Conservation (phyloP, 2,797 vertebrate genomes). For the Gambusia yucatana region DNA sequence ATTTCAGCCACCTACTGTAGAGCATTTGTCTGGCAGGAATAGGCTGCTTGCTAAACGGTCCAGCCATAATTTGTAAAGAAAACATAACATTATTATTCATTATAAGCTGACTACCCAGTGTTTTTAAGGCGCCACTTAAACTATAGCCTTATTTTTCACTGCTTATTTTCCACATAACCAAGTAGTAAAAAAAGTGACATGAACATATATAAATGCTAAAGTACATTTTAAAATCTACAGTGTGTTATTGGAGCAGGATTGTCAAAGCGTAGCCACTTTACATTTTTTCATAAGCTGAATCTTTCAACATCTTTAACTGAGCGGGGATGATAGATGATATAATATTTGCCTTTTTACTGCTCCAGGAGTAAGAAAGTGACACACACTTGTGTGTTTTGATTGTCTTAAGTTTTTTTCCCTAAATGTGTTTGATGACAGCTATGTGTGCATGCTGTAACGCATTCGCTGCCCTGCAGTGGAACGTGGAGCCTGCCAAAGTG, state of each 20-base stretch:
- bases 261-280: slow-evolving; percentile 34
- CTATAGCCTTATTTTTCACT: slow-evolving; percentile 34
- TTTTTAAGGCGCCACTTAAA: slow-evolving; percentile 35
- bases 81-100: slow-evolving; percentile 47
- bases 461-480: slow-evolving; percentile 79
- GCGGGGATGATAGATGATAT: slow-evolving; percentile 54
- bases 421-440: slow-evolving; percentile 84
- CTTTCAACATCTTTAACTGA: slow-evolving; percentile 56
- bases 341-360: slow-evolving; percentile 59
- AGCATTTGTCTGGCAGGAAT: slow-evolving; percentile 43
- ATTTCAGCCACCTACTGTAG: slow-evolving; percentile 60
- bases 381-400: slow-evolving; percentile 74
- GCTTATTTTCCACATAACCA: slow-evolving; percentile 40
- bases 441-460: slow-evolving; percentile 81
- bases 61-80: slow-evolving; percentile 54
- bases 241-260: slow-evolving; percentile 32
- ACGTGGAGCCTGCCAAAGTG: slow-evolving; percentile 78
- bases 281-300: slow-evolving; percentile 36
- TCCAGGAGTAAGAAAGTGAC: slow-evolving; percentile 51
- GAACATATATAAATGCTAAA: slow-evolving; percentile 54
- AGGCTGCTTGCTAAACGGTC: slow-evolving; percentile 43
- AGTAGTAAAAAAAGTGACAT: slow-evolving; percentile 36
- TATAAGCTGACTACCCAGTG: slow-evolving; percentile 32
- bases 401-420: slow-evolving; percentile 62
- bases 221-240: slow-evolving; percentile 33